phyloP scores from a whole-genome alignment of 2,113 vertebrate species.

The Ceyx cyanopectus region DNA sequence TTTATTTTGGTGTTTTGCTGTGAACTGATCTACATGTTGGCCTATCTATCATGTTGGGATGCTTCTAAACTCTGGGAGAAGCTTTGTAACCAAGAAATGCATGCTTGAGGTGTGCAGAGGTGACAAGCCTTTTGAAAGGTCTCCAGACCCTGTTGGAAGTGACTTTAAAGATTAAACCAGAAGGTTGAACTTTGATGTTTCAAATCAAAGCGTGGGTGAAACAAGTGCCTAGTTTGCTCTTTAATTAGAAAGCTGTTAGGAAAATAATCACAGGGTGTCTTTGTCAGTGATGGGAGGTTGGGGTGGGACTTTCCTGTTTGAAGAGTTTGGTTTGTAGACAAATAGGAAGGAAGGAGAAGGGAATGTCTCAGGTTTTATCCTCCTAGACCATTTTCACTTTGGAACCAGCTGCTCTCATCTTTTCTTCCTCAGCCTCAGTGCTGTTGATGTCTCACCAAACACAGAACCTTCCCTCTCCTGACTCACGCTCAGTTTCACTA shows the following conservation, averaged over 20 bases:
- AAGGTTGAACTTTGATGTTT: constrained; percentile 1
- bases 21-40: background rate
- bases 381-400: constrained; percentile 5
- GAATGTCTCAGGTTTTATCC: background rate
- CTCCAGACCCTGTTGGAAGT: background rate
- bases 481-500: constrained; percentile 37
- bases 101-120: background rate
- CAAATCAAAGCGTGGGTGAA: constrained; percentile 27
- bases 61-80: background rate
- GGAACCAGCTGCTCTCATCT: background rate
- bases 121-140: constrained; percentile 16
- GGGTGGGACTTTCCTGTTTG: constrained; percentile 11
- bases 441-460: constrained; percentile 12
- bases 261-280: constrained; percentile 44
- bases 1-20: background rate
- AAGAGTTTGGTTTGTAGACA: constrained; percentile 26
- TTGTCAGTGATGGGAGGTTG: constrained; percentile 39
- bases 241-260: constrained; percentile 68
- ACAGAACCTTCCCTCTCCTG: background rate
- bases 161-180: background rate
- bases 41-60: background rate
- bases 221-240: constrained; percentile 8
- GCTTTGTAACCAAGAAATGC: background rate
- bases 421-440: constrained; percentile 12
- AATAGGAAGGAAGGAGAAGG: constrained; percentile 17